Evolutionary conservation across 2,113 vertebrate genomes (phyloP).

Genomic region (Apeltes quadracus): DNA sequence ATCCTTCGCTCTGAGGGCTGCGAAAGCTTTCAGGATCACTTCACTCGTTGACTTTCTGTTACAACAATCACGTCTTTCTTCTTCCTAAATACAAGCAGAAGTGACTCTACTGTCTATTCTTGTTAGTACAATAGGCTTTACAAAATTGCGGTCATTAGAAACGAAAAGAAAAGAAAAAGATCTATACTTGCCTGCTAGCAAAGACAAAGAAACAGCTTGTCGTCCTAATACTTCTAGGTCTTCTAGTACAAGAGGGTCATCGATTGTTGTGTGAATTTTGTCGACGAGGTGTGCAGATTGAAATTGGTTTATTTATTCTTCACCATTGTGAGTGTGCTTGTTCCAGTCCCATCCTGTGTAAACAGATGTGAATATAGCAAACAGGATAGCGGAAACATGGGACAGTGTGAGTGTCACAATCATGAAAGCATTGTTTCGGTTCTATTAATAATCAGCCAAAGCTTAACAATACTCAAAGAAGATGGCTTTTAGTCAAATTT

Average conservation of each 20-base stretch:
- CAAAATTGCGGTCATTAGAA: background rate
- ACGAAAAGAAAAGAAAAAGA: background rate
- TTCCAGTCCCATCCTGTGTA: background rate
- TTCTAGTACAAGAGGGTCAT: background rate
- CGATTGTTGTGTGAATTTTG: background rate
- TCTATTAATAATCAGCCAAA: background rate
- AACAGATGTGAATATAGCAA: background rate
- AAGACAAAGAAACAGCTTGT: background rate
- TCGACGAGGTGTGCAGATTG: background rate
- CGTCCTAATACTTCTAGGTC: background rate
- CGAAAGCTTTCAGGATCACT: slow-evolving; percentile 7
- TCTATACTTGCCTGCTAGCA: background rate
- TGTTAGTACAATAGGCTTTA: background rate
- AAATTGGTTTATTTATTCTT: background rate
- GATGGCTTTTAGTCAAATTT: background rate
- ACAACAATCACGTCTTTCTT: slow-evolving; percentile 4
- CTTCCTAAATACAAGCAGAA: background rate
- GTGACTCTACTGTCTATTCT: background rate
- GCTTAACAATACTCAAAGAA: too few species aligned
- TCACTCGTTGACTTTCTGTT: background rate
- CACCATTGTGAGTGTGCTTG: background rate
- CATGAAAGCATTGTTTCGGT: background rate
- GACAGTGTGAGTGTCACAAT: too few species aligned
- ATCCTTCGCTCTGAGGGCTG: background rate
- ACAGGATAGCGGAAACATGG: background rate